phyloP scores from a whole-genome alignment of 2,797 vertebrate genomes.

The Bradypodion ventrale region DNA sequence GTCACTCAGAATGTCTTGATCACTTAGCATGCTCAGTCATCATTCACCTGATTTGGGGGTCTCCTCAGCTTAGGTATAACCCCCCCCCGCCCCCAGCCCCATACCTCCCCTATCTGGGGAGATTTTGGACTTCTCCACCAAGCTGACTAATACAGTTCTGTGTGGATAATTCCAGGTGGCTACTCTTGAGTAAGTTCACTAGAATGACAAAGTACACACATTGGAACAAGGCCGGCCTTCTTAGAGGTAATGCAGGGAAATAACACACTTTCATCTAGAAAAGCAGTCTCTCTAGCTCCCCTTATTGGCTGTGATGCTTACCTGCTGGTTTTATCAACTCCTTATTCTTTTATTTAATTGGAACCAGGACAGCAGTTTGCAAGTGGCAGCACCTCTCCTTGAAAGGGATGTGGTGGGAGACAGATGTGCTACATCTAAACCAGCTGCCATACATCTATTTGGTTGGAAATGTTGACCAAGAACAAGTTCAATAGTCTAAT shows the following conservation, averaged over 20 bases:
- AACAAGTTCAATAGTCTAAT: not conserved
- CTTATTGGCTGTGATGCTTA: constrained; percentile 39
- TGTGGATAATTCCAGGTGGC: no score
- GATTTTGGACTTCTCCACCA: not conserved
- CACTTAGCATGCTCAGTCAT: no score
- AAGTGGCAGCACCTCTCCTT: not conserved
- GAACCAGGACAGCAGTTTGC: not conserved
- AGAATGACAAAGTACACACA: not conserved
- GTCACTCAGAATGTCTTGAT: not conserved
- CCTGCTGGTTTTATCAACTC: not conserved
- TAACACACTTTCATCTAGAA: constrained; percentile 46
- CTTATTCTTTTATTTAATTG: not conserved
- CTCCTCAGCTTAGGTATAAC: no score
- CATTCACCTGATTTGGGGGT: no score
- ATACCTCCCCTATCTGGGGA: not conserved
- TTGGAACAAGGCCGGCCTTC: not conserved
- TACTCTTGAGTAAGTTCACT: no score
- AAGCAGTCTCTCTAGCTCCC: constrained; percentile 36
- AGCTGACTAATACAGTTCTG: no score
- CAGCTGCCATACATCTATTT: not conserved
- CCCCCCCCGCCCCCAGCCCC: no score
- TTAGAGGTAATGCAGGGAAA: constrained; percentile 23
- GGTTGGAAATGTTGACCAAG: not conserved
- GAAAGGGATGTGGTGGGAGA: not conserved
- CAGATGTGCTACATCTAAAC: not conserved